Conservation (phyloP, 1,140 invertebrate species). For the Macrobrachium rosenbergii region DNA sequence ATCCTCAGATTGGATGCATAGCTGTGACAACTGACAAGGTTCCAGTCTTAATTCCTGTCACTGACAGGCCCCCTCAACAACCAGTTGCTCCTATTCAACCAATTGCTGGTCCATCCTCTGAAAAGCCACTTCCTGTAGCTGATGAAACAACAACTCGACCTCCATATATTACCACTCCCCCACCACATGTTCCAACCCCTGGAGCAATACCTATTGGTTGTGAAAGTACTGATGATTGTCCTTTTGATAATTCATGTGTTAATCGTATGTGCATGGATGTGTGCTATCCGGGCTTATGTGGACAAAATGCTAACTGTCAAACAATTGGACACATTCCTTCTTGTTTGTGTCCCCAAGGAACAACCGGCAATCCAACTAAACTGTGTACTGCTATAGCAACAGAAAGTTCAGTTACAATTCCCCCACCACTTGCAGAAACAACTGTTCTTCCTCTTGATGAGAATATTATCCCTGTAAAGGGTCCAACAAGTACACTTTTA, state of each 20-base stretch:
- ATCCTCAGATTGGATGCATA: constrained; percentile 47
- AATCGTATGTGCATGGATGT: constrained; percentile 41
- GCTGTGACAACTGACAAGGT: constrained; percentile 28
- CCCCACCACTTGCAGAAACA: background rate
- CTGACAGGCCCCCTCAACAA: background rate
- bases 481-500: background rate
- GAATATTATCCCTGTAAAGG: background rate
- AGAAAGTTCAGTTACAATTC: background rate
- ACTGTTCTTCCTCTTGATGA: background rate
- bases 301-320: constrained; percentile 32
- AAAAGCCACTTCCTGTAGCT: constrained; percentile 32
- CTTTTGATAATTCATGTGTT: constrained; percentile 31
- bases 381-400: background rate
- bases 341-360: constrained; percentile 34
- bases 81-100: constrained; percentile 7
- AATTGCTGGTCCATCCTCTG: constrained; percentile 32
- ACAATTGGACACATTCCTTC: constrained; percentile 17
- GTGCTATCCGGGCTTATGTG: constrained; percentile 27
- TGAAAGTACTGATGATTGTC: constrained; percentile 31
- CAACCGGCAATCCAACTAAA: constrained; percentile 41
- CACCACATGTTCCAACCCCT: constrained; percentile 46
- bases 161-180: background rate
- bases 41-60: constrained; percentile 19
- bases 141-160: constrained; percentile 9
- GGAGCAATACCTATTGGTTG: constrained; percentile 48